phyloP scores from a whole-genome alignment of 2,888 invertebrate genomes.

The Elmis aenea region DNA sequence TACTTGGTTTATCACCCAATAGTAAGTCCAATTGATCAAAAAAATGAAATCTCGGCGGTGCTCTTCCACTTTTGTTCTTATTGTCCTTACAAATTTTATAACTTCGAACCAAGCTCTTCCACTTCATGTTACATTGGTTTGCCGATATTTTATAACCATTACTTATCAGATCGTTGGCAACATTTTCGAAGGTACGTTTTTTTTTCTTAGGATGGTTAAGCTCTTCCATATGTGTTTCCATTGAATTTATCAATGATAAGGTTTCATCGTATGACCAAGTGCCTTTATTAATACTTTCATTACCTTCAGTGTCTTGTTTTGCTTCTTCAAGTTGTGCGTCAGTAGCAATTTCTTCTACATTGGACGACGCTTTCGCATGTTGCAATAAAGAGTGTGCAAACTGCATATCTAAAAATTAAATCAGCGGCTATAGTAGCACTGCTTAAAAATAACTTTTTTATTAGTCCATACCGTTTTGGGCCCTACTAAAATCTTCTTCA shows the following conservation, averaged over 20 bases:
- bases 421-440: too few relatives aligned
- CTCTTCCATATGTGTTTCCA: slow-evolving; percentile 6
- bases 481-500: too few relatives aligned
- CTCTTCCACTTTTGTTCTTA: slow-evolving; percentile 5
- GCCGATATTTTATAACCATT: neutral
- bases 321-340: too few relatives aligned
- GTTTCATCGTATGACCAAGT: slow-evolving; percentile 2
- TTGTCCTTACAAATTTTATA: slow-evolving; percentile 9
- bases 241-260: neutral
- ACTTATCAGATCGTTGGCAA: slow-evolving; percentile 10
- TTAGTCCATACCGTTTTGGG: too few relatives aligned
- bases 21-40: slow-evolving; percentile 7
- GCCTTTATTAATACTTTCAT: too few relatives aligned
- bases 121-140: slow-evolving; percentile 4
- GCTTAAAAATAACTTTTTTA: too few relatives aligned
- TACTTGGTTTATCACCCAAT: slow-evolving; percentile 1
- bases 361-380: too few relatives aligned
- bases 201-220: slow-evolving; percentile 10
- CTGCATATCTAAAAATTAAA: too few relatives aligned
- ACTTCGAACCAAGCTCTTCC: slow-evolving; percentile 10
- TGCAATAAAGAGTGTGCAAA: too few relatives aligned
- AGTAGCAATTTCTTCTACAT: too few relatives aligned
- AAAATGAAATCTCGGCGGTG: slow-evolving; percentile 6
- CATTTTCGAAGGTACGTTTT: slow-evolving; percentile 8
- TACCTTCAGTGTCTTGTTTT: too few relatives aligned